A percentile compares a stretch with the other conserved stretches of the same genome.
Evolutionary conservation across 2,888 invertebrate species (phyloP).

Genomic region (Pyralis farinalis): DNA sequence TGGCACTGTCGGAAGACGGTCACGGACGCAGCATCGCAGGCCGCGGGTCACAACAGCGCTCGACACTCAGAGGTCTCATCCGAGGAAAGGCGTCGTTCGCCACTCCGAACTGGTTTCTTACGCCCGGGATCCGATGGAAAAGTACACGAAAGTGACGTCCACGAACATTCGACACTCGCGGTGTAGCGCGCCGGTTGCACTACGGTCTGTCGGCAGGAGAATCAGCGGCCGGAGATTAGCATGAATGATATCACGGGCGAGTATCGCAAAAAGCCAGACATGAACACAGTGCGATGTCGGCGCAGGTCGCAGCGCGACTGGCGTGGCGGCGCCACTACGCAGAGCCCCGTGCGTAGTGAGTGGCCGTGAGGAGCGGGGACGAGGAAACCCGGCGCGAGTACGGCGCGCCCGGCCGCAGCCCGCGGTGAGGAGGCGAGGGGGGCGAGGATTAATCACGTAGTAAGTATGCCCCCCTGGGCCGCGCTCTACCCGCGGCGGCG

Average conservation of each 20-base stretch:
- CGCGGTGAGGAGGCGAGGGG: conserved; percentile 34
- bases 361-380: conserved; percentile 81
- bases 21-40: conserved; percentile 78
- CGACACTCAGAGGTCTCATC: conserved; percentile 62
- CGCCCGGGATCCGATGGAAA: conserved; percentile 64
- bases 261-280: conserved; percentile 31
- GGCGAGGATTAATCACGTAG: conserved; percentile 77
- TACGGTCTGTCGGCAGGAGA: conserved; percentile 71
- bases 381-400: conserved; percentile 80
- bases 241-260: conserved; percentile 68
- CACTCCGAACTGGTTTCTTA: conserved; percentile 65
- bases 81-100: conserved; percentile 53
- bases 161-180: conserved; percentile 73
- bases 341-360: conserved; percentile 77
- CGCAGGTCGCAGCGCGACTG: conserved; percentile 78
- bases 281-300: conserved; percentile 54
- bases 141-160: conserved; percentile 64
- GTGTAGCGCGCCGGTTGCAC: conserved; percentile 57
- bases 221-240: conserved; percentile 71
- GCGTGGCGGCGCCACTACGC: conserved; percentile 71
- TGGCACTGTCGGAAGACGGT: conserved; percentile 76
- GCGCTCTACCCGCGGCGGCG: conserved; percentile 41
- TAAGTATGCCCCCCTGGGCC: conserved; percentile 72
- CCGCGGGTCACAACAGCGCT: conserved; percentile 60
- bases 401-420: conserved; percentile 61